Evolutionary conservation across 2,113 vertebrate genomes (phyloP).

Genomic region (Lates calcarifer): DNA sequence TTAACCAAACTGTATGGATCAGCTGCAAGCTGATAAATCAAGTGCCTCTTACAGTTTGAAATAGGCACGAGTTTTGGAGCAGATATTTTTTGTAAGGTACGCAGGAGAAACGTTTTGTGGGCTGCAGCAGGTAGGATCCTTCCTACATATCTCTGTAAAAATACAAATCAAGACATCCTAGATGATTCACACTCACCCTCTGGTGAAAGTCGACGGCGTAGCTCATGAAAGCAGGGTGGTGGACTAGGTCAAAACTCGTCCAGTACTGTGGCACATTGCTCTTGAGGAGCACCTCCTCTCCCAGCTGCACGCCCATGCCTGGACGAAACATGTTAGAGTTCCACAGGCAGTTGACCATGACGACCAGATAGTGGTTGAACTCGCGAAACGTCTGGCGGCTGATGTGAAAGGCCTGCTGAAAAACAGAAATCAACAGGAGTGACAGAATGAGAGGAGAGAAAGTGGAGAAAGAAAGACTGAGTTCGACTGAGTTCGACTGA

Average conservation of each 20-base stretch:
- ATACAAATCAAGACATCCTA: background rate
- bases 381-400: slow-evolving; percentile 86
- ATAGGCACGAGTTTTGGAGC: background rate
- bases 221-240: slow-evolving; percentile 90
- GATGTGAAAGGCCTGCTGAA: slow-evolving; percentile 85
- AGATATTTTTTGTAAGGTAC: background rate
- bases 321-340: slow-evolving; percentile 86
- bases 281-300: slow-evolving; percentile 81
- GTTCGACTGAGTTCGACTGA: background rate
- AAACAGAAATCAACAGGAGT: background rate
- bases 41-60: background rate
- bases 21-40: slow-evolving; percentile 18
- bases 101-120: background rate
- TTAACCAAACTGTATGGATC: slow-evolving; percentile 50
- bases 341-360: slow-evolving; percentile 94
- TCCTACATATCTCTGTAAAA: background rate
- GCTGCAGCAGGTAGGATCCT: background rate
- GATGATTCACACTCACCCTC: slow-evolving; percentile 81
- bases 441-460: background rate
- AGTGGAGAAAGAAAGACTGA: background rate
- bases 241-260: slow-evolving; percentile 87
- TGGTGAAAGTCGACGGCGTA: slow-evolving; percentile 88
- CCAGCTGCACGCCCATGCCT: slow-evolving; percentile 80
- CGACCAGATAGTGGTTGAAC: slow-evolving; percentile 89
- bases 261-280: slow-evolving; percentile 78